A percentile compares a stretch with the other conserved stretches of the same genome.
phyloP scores from a whole-genome alignment of 2,797 vertebrate genomes.

The Sitta carolinensis region DNA sequence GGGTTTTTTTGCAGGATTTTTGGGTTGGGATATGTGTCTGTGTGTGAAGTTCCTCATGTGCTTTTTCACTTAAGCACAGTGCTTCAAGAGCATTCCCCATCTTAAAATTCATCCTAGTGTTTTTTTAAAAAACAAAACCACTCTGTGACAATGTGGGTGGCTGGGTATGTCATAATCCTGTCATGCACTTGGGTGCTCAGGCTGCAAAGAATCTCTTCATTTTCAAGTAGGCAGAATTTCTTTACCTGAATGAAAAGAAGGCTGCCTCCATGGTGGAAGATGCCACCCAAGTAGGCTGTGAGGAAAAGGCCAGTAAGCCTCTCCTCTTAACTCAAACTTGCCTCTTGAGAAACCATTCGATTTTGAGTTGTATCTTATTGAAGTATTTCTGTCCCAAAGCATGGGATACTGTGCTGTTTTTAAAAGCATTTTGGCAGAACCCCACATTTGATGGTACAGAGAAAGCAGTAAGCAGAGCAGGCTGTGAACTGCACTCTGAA shows the following conservation, averaged over 20 bases:
- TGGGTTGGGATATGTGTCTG: not conserved
- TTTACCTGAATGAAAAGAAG: conserved; percentile 61
- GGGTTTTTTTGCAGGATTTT: not conserved
- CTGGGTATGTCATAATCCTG: conserved; percentile 60
- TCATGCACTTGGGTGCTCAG: conserved; percentile 63
- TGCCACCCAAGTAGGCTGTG: conserved; percentile 51
- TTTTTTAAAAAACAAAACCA: not conserved
- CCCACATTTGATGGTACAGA: not conserved
- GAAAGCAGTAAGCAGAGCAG: not conserved
- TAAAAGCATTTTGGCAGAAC: not conserved
- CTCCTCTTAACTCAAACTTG: not conserved
- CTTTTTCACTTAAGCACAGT: not conserved
- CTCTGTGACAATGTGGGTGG: conserved; percentile 47
- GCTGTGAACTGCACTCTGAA: not conserved
- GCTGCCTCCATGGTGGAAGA: not conserved
- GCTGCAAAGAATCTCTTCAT: conserved; percentile 45
- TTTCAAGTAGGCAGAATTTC: conserved; percentile 38
- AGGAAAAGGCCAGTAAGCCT: not conserved
- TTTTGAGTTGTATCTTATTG: not conserved
- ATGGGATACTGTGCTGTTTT: not conserved
- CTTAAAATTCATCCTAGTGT: not conserved
- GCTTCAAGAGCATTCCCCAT: not conserved
- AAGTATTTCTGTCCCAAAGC: not conserved
- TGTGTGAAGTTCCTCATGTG: not conserved
- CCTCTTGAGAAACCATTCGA: not conserved